Percentiles rank a stretch among this genome's conserved stretches.
Conservation (phyloP, 2,888 invertebrate species). For the Athripsodes cinereus region DNA sequence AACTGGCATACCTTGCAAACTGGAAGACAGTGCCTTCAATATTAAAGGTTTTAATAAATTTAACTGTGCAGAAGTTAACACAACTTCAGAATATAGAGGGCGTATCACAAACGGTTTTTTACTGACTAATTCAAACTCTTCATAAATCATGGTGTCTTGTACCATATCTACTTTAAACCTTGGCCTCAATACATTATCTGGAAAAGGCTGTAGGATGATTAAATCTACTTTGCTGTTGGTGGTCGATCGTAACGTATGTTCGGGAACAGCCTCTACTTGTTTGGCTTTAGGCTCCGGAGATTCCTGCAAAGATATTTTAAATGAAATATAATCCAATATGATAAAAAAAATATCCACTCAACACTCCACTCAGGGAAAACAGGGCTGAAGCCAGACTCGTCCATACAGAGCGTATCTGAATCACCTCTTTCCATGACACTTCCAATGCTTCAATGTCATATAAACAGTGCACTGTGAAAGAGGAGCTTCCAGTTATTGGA, state of each 20-base stretch:
- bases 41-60: slow-evolving; percentile 9
- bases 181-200: neutral
- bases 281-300: neutral
- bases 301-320: neutral
- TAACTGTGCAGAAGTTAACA: slow-evolving; percentile 7
- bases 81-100: slow-evolving; percentile 5
- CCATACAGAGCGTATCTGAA: no score
- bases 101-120: slow-evolving; percentile 6
- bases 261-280: neutral
- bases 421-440: no score
- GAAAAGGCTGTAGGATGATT: slow-evolving; percentile 1
- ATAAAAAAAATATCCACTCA: neutral
- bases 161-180: slow-evolving; percentile 15
- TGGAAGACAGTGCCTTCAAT: neutral
- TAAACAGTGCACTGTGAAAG: no score
- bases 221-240: neutral
- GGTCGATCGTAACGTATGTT: neutral
- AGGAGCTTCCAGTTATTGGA: no score
- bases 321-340: neutral
- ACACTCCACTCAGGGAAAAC: no score
- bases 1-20: neutral
- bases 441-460: no score
- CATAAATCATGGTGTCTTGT: slow-evolving; percentile 10
- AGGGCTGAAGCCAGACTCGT: no score
- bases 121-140: slow-evolving; percentile 9